Percentiles rank a stretch among this genome's conserved stretches.
These are phyloP conservation scores for Silurus meridionalis DNA, from an alignment of 2,113 vertebrate species.

Conservation along the genomic window DNA sequence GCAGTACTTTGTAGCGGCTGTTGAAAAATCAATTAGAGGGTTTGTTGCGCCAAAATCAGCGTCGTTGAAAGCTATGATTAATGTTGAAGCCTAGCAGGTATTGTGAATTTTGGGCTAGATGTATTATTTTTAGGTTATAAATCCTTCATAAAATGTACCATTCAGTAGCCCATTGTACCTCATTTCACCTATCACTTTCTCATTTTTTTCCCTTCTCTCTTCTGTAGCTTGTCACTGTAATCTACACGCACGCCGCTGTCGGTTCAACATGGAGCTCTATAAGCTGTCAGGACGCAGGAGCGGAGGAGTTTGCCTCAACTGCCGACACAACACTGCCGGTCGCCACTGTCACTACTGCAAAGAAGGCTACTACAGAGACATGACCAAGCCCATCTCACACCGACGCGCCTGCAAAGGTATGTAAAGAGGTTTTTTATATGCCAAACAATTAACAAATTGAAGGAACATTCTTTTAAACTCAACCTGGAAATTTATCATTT, in stretches of 20 bases:
- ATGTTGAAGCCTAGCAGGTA: slow-evolving; percentile 7
- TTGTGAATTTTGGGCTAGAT: not conserved
- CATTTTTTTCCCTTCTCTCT: slow-evolving; percentile 3
- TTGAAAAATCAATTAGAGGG: slow-evolving; percentile 29
- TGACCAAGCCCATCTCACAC: slow-evolving; percentile 94
- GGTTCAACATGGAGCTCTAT: slow-evolving; percentile 99
- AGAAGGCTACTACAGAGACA: slow-evolving; percentile 95
- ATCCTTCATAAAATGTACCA: not conserved
- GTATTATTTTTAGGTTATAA: not conserved
- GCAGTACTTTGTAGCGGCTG: not conserved
- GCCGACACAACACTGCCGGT: slow-evolving; percentile 94
- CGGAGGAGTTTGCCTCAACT: slow-evolving; percentile 95
- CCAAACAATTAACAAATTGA: not conserved
- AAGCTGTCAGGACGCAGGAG: slow-evolving; percentile 94
- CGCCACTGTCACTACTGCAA: slow-evolving; percentile 98
- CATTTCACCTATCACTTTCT: not conserved
- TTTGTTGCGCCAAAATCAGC: slow-evolving; percentile 17
- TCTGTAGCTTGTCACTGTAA: slow-evolving; percentile 91
- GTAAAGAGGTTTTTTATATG: not conserved
- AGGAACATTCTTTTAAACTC: not conserved
- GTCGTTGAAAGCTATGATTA: slow-evolving; percentile 8
- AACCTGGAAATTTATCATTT: not conserved
- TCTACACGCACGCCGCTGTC: slow-evolving; percentile 92
- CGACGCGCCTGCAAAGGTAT: slow-evolving; percentile 96
- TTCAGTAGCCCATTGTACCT: not conserved